Percentiles rank a stretch among this genome's conserved stretches.
These are phyloP conservation scores for Hepsetus odoe DNA, from an alignment of 2,113 vertebrate species.

Conservation along the genomic window DNA sequence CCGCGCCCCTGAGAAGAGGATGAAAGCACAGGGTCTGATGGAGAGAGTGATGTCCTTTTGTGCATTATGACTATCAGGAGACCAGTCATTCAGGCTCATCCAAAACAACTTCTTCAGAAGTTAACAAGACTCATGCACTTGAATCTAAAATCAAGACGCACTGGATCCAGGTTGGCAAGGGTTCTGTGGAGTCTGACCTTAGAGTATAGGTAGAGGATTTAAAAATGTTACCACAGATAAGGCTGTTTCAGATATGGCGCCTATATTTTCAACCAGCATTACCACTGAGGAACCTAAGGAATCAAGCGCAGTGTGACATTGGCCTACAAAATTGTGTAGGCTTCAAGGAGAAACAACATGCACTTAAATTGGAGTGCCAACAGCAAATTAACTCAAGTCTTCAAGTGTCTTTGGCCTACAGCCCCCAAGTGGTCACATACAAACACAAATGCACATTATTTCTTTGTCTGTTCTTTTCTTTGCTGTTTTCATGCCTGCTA, in stretches of 20 bases:
- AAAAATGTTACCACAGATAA: background rate
- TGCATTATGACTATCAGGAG: background rate
- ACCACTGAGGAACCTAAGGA: background rate
- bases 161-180: constrained; percentile 19
- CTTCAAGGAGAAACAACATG: constrained; percentile 3
- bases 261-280: constrained; percentile 21
- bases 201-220: background rate
- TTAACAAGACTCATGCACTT: background rate
- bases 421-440: background rate
- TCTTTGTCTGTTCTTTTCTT: background rate
- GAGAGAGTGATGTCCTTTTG: constrained; percentile 31
- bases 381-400: background rate
- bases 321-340: constrained; percentile 7
- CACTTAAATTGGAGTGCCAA: constrained; percentile 26
- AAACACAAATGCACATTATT: background rate
- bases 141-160: constrained; percentile 16
- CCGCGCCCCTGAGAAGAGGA: constrained; percentile 19
- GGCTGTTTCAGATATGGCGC: background rate
- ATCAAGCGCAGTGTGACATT: background rate
- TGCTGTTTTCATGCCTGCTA: background rate
- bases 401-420: constrained; percentile 2
- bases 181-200: constrained; percentile 13
- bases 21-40: constrained; percentile 24
- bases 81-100: constrained; percentile 37
- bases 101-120: constrained; percentile 41